Percentiles rank a stretch among this genome's conserved stretches.
Evolutionary conservation across 1,140 invertebrate species (phyloP).

Genomic region (Bombus polaris): DNA sequence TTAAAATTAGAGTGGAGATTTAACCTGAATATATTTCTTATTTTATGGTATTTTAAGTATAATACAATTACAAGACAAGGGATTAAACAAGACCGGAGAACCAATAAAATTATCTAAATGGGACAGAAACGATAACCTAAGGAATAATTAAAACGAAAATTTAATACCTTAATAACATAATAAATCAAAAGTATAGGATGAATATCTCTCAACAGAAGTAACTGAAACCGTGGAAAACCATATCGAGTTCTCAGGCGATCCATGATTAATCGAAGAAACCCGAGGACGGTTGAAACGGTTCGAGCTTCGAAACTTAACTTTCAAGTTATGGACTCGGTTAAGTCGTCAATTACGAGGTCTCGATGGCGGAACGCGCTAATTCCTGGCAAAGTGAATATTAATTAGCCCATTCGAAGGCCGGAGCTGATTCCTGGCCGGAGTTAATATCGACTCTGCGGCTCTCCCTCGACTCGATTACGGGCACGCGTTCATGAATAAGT

Average conservation of each 20-base stretch:
- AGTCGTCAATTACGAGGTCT: constrained; percentile 40
- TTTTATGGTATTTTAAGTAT: too few species aligned
- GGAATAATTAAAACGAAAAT: too few species aligned
- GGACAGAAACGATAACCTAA: too few species aligned
- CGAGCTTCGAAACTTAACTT: constrained; percentile 39
- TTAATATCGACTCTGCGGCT: constrained; percentile 45
- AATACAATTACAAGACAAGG: too few species aligned
- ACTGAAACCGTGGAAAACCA: background rate
- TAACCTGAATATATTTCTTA: too few species aligned
- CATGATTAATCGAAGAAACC: constrained; percentile 13
- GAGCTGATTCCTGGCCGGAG: constrained; percentile 24
- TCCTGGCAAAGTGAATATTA: constrained; percentile 49
- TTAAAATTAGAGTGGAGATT: too few species aligned
- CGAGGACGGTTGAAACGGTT: background rate
- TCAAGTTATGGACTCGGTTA: constrained; percentile 33
- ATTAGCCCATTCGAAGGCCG: constrained; percentile 36
- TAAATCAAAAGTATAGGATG: background rate
- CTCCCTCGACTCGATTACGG: constrained; percentile 34
- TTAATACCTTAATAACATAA: background rate
- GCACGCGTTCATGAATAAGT: constrained; percentile 47
- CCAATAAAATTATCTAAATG: too few species aligned
- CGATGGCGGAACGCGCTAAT: constrained; percentile 36
- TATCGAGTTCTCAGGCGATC: background rate
- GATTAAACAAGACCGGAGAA: too few species aligned
- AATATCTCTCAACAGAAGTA: background rate